Conservation (phyloP, 2,797 vertebrate genomes). For the Mormyrus proboscirostris region DNA sequence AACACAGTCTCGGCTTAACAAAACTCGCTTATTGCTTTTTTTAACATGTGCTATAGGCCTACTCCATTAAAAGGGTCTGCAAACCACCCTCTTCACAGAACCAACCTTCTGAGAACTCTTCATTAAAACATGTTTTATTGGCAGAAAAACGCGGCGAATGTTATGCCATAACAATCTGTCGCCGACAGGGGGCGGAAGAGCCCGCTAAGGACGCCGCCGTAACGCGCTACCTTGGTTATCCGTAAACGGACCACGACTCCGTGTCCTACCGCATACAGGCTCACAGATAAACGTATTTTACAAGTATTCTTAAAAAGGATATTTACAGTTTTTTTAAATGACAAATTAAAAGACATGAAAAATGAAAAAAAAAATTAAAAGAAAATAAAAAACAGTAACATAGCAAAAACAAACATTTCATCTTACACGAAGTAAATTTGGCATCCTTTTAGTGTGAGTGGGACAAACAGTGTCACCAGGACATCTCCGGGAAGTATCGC, state of each 20-base stretch:
- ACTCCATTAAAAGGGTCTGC: slow-evolving; percentile 57
- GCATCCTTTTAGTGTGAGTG: slow-evolving; percentile 15
- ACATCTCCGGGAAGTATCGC: slow-evolving; percentile 9
- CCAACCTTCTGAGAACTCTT: slow-evolving; percentile 34
- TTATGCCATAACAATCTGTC: slow-evolving; percentile 42
- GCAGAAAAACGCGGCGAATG: slow-evolving; percentile 34
- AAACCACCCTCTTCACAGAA: slow-evolving; percentile 47
- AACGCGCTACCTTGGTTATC: background rate
- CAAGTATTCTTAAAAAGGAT: background rate
- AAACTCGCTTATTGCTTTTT: slow-evolving; percentile 84
- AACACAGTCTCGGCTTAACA: slow-evolving; percentile 66
- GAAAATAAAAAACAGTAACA: background rate
- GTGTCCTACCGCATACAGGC: slow-evolving; percentile 22
- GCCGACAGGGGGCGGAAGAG: slow-evolving; percentile 47
- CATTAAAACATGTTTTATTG: slow-evolving; percentile 39
- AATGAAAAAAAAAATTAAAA: background rate
- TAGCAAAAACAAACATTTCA: background rate
- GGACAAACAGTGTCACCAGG: slow-evolving; percentile 20
- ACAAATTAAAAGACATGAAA: background rate
- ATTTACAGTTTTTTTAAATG: slow-evolving; percentile 10
- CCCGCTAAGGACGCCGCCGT: background rate
- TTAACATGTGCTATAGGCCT: slow-evolving; percentile 61
- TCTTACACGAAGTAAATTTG: slow-evolving; percentile 8
- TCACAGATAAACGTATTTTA: slow-evolving; percentile 30
- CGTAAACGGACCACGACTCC: slow-evolving; percentile 35